A percentile compares a stretch with the other conserved stretches of the same genome.
phyloP scores from a whole-genome alignment of 2,113 vertebrate genomes.

The Nothoprocta perdicaria region DNA sequence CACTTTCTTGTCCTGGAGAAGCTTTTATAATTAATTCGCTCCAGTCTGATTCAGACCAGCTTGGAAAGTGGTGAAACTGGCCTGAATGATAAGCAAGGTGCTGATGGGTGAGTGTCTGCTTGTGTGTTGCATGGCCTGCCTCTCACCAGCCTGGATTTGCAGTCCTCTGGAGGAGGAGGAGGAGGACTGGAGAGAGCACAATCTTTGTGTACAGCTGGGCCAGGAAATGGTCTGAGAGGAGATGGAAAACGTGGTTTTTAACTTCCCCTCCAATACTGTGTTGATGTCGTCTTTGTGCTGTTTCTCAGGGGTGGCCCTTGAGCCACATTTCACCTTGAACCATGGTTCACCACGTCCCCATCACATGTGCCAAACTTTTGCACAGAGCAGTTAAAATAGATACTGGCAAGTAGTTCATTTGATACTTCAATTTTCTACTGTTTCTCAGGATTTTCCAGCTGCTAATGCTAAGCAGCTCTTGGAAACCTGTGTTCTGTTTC shows the following conservation, averaged over 20 bases:
- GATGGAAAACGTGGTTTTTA: fast-evolving
- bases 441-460: not conserved
- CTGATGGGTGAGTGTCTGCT: fast-evolving
- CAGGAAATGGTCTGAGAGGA: not conserved
- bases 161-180: not conserved
- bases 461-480: not conserved
- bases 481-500: not conserved
- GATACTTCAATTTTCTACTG: not conserved
- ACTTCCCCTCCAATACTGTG: fast-evolving
- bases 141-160: not conserved
- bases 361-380: not conserved
- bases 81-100: fast-evolving
- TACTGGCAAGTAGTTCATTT: not conserved
- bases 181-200: not conserved
- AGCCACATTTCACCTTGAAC: not conserved
- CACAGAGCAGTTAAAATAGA: not conserved
- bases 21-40: not conserved
- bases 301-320: not conserved
- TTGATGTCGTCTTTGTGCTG: not conserved
- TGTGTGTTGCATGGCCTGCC: fast-evolving
- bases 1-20: not conserved
- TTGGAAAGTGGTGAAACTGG: not conserved
- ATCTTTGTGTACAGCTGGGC: not conserved
- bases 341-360: not conserved
- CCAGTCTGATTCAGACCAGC: not conserved